Evolutionary conservation across 2,888 invertebrate species (phyloP).

Genomic region (Drosophila prolongata): DNA sequence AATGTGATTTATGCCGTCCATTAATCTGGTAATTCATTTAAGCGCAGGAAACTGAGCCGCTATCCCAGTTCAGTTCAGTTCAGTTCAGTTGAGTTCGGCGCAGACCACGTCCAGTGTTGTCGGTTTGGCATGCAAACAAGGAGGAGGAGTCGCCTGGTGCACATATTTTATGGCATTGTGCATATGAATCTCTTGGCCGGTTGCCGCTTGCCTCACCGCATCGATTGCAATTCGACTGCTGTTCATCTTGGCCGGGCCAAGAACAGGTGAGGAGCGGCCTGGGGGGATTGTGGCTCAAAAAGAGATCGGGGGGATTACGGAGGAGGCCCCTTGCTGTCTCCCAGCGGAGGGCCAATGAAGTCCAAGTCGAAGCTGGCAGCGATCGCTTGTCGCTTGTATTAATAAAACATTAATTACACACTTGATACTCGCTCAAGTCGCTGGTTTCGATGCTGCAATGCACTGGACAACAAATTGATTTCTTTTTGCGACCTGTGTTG

Average conservation of each 20-base stretch:
- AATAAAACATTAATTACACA: slow-evolving; percentile 84
- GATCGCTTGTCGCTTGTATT: slow-evolving; percentile 84
- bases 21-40: slow-evolving; percentile 85
- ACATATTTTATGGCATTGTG: slow-evolving; percentile 79
- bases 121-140: slow-evolving; percentile 28
- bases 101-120: slow-evolving; percentile 4
- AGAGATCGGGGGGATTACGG: background rate
- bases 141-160: slow-evolving; percentile 35
- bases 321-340: slow-evolving; percentile 37
- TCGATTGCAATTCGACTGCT: slow-evolving; percentile 84
- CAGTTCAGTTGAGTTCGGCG: background rate
- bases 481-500: no score
- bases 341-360: slow-evolving; percentile 33
- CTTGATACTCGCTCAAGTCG: slow-evolving; percentile 65
- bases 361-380: slow-evolving; percentile 58
- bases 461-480: slow-evolving; percentile 1
- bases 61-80: slow-evolving; percentile 24
- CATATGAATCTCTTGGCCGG: slow-evolving; percentile 73
- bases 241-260: slow-evolving; percentile 75
- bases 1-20: slow-evolving; percentile 85
- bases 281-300: background rate
- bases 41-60: slow-evolving; percentile 72
- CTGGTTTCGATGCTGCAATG: slow-evolving; percentile 12
- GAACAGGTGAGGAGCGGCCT: slow-evolving; percentile 11
- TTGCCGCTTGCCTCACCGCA: slow-evolving; percentile 53